Evolutionary conservation across 2,888 invertebrate genomes (phyloP).

Genomic region (Gibbula magus): DNA sequence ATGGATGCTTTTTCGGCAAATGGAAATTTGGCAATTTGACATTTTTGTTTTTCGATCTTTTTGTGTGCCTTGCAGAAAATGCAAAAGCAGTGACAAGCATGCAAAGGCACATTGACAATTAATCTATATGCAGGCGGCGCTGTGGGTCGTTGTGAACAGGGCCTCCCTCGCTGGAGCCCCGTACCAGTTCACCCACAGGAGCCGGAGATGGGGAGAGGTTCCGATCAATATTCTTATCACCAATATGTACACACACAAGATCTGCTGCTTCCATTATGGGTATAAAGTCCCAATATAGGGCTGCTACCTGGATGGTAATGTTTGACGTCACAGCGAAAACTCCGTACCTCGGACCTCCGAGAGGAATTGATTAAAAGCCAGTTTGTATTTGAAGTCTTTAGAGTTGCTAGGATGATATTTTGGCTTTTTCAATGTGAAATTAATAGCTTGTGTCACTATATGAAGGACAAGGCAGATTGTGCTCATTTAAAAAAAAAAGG

Average conservation of each 20-base stretch:
- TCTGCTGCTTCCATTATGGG: not conserved
- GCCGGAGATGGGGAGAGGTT: not conserved
- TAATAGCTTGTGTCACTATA: constrained; percentile 25
- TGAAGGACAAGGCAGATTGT: constrained; percentile 20
- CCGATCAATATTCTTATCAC: constrained; percentile 28
- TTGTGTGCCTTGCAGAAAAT: not conserved
- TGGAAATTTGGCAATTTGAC: constrained; percentile 1
- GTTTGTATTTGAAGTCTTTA: constrained; percentile 20
- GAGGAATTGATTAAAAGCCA: constrained; percentile 29
- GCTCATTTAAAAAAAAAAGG: not conserved
- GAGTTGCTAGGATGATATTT: constrained; percentile 9
- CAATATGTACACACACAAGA: constrained; percentile 26
- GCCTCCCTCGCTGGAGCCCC: not conserved
- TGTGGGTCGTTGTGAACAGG: not conserved
- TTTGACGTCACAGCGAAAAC: not conserved
- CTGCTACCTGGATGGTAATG: constrained; percentile 6
- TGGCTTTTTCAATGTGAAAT: constrained; percentile 22
- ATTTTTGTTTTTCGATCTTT: not conserved
- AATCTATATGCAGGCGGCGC: not conserved
- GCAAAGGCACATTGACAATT: not conserved
- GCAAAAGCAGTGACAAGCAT: not conserved
- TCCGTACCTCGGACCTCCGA: not conserved
- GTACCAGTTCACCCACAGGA: constrained; percentile 7
- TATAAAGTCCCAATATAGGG: constrained; percentile 11
- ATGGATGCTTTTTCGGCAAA: not conserved